Base-by-base conservation (phyloP, 2,888 invertebrate species). In the Eurois occulta region DNA sequence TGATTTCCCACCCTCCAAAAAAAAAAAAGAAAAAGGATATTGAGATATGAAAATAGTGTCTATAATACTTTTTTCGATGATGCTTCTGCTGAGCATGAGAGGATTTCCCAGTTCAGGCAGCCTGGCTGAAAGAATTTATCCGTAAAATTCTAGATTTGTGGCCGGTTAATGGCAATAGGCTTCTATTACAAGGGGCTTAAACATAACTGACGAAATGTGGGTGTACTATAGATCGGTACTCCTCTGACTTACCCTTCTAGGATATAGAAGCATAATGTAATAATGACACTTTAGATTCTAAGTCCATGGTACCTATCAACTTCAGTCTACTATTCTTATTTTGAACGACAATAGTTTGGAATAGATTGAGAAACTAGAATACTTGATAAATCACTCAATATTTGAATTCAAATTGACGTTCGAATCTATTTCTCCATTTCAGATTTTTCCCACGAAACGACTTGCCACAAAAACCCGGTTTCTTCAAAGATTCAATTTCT, bases 391-490 rank as follows among this genome's bases (percentile, higher is more conserved):
- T 43, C 41, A 11, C 21, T 64, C 64, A 64, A 71, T 62, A 43
- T 64, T 70, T 18, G 41, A 7, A 78, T 60, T 77, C 70, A 79
- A 48, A 52, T 62, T 24, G 79, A 79, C 38, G 38, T 78, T 67
- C 21, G 3, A 60, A 60, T 48, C 2, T 60, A 32, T 64, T 72
- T 52, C 41, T 68, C 48, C 35, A 24, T 38, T 52, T 62, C 35
- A 70, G 28, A 62, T 52, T 52, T 71, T 58, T 78, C 67, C 18
- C 28, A 52, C 6, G 10, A 13, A 43, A 62, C 52, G 52, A 72
- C 0, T 16, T 1, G 16, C 32, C 16, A 38, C 52, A 46, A 65
- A 72, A 70, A 58, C n/a, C n/a, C 2, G 10, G 35, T n/a, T 35
- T 72, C 8, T 58, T 46, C 28, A 58, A 18, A 11, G 1, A 46